A percentile compares a stretch with the other conserved stretches of the same genome.
phyloP scores from a whole-genome alignment of 1,140 invertebrate species.

The Sarcophaga bullata region DNA sequence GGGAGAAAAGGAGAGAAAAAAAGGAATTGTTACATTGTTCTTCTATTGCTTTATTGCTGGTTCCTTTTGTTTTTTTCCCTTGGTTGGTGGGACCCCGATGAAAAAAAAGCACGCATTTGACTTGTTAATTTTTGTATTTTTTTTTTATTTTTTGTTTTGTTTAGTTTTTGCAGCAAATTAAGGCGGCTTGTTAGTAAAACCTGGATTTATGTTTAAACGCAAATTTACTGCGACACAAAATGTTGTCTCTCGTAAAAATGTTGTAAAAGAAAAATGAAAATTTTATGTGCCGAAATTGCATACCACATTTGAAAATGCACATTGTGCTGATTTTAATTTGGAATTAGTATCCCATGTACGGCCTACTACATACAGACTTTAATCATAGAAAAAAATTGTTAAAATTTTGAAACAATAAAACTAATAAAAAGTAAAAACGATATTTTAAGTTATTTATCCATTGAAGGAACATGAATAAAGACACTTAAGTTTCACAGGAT shows the following conservation, averaged over 20 bases:
- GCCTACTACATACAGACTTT: too few relatives aligned
- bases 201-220: slow-evolving; percentile 26
- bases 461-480: too few relatives aligned
- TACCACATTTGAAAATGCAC: background rate
- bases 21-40: slow-evolving; percentile 15
- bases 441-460: too few relatives aligned
- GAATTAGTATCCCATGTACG: too few relatives aligned
- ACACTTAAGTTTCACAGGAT: too few relatives aligned
- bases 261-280: background rate
- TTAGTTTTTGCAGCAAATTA: background rate
- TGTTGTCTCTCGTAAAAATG: background rate
- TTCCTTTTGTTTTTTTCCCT: background rate
- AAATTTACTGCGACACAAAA: slow-evolving; percentile 23
- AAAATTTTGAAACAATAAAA: too few relatives aligned
- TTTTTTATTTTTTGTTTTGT: background rate
- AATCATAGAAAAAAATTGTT: too few relatives aligned
- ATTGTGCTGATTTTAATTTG: background rate
- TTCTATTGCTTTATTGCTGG: background rate
- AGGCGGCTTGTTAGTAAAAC: slow-evolving; percentile 23
- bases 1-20: background rate
- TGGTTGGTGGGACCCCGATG: background rate
- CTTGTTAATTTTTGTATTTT: background rate
- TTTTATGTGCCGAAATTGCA: background rate
- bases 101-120: background rate
- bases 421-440: too few relatives aligned